Evolutionary conservation across 2,888 invertebrate species (phyloP).

Genomic region (Cantharis nigra): DNA sequence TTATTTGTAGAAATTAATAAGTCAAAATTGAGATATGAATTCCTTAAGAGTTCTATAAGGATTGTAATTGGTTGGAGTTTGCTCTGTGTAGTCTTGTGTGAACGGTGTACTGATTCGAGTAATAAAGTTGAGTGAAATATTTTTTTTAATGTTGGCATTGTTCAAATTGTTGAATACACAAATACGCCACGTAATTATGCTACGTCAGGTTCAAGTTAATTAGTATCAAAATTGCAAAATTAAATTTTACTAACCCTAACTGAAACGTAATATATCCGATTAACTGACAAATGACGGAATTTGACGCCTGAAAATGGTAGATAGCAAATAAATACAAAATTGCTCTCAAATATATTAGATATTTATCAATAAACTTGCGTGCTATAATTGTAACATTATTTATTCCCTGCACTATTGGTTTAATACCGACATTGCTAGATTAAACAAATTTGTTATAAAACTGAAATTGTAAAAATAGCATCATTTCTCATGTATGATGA

Average conservation of each 20-base stretch:
- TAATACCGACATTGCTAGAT: not conserved
- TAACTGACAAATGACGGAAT: slow-evolving; percentile 18
- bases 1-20: slow-evolving; percentile 33
- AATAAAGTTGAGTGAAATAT: not conserved
- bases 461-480: not conserved
- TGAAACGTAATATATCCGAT: not conserved
- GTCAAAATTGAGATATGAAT: slow-evolving; percentile 24
- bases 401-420: not conserved
- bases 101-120: not conserved
- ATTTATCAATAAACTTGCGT: not conserved
- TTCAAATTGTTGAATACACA: not conserved
- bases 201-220: not conserved
- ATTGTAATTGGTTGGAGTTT: not conserved
- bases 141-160: not conserved
- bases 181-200: not conserved
- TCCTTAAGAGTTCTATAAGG: slow-evolving; percentile 1
- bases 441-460: not conserved
- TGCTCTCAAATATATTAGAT: slow-evolving; percentile 8
- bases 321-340: slow-evolving; percentile 19
- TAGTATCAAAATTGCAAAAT: not conserved
- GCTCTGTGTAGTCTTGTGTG: not conserved
- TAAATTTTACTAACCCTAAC: not conserved
- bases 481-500: not conserved
- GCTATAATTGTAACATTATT: not conserved
- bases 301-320: slow-evolving; percentile 13